Percentiles rank a stretch among this genome's conserved stretches.
These are phyloP conservation scores for Eupsittula cactorum DNA, from an alignment of 2,113 vertebrate genomes.

Conservation along the genomic window DNA sequence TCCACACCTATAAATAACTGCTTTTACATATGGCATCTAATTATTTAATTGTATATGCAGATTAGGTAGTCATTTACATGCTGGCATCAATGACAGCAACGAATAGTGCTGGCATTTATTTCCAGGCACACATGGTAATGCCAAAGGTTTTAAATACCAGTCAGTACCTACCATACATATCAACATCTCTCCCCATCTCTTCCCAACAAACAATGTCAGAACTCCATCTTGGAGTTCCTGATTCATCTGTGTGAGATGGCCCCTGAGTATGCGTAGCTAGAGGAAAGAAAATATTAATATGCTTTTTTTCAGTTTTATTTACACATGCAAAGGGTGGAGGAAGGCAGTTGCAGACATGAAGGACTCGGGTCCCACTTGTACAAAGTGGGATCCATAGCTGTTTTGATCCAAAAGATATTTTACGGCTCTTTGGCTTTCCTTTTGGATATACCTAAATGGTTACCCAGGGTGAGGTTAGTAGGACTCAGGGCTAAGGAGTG, in stretches of 20 bases:
- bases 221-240: not conserved
- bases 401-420: not conserved
- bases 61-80: constrained; percentile 30
- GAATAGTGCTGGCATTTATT: constrained; percentile 14
- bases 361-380: not conserved
- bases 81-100: constrained; percentile 35
- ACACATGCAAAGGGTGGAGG: not conserved
- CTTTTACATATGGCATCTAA: constrained; percentile 31
- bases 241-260: not conserved
- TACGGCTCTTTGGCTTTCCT: not conserved
- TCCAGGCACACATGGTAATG: constrained; percentile 36
- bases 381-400: not conserved
- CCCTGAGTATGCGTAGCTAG: not conserved
- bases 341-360: not conserved
- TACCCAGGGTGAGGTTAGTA: not conserved
- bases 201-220: not conserved
- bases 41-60: constrained; percentile 45
- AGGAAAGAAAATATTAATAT: not conserved
- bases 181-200: not conserved
- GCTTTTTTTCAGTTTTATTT: not conserved
- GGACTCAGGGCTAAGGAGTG: not conserved
- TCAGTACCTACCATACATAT: constrained; percentile 4
- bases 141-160: constrained; percentile 42
- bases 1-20: not conserved
- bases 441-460: not conserved